Base-by-base conservation (phyloP, 2,113 vertebrate species). In the Ageneiosus marmoratus region DNA sequence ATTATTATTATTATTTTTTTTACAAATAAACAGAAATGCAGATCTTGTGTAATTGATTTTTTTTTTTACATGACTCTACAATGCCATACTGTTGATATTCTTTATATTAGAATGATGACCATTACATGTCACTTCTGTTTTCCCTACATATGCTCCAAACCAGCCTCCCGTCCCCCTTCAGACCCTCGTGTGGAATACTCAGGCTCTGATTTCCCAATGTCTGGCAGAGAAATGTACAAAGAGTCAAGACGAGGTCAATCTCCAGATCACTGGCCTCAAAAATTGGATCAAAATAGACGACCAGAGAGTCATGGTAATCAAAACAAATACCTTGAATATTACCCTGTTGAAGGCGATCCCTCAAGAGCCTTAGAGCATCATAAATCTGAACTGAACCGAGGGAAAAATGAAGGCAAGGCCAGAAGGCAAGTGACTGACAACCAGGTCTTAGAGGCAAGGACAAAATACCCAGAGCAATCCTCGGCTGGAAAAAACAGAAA, bases 361-460 rank as follows among this genome's bases (percentile, higher is more conserved):
- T 88, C 86, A 53, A 89, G 69, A 84, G 78, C 88, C 85, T 78
- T 89, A 2, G 91, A 92, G 56, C 84, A 80, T 81, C 44, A 7
- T 85, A 81, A 89, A 89, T 91, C 91, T 92, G 96, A 95, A 87
- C 91, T 89, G 74, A 86, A 87, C 83, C 87, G 90, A 91, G 91
- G 91, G 85, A 95, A 92, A 62, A 91, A 88, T 80, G 83, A 88
- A 48, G 89, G 91, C 80, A 88, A 81, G 50, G 51, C 53, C 20
- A 84, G 46, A 69, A 22, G 88, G 48, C 73, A 55, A 37, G 51
- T 1, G 0, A 85, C 81, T 16, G 87, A 93, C 37, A 55, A 88
- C 80, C 87, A 91, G 50, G 63, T 87, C 27, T 70, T 87, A 44
- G 90, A 91, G 44, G 83, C 37, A 1, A 79, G 84, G 63, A 86